Evolutionary conservation across 2,113 vertebrate species (phyloP).

Genomic region (Asarcornis scutulata): DNA sequence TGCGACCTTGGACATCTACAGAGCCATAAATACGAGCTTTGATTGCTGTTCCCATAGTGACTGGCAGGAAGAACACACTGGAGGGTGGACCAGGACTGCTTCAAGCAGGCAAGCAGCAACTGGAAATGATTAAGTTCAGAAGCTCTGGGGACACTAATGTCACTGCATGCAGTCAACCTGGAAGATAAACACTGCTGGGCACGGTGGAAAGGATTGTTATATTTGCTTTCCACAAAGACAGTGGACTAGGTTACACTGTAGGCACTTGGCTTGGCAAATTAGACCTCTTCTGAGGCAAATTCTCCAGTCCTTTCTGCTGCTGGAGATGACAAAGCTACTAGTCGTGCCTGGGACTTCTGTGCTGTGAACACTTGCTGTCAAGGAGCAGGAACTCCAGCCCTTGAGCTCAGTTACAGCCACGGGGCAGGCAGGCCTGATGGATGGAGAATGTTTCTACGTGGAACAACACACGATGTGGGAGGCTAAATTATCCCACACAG

Average conservation of each 20-base stretch:
- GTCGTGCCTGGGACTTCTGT: not conserved
- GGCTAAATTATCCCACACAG: not conserved
- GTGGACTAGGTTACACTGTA: not conserved
- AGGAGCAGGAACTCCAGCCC: not conserved
- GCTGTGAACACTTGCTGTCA: not conserved
- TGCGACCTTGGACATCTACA: conserved; percentile 44
- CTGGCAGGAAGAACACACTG: conserved; percentile 52
- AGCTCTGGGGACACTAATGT: conserved; percentile 62
- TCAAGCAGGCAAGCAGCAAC: conserved; percentile 61
- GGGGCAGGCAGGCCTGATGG: not conserved
- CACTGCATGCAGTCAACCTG: conserved; percentile 50
- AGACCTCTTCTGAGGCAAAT: not conserved
- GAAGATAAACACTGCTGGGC: conserved; percentile 55
- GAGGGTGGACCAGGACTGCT: conserved; percentile 11
- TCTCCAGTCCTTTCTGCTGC: not conserved
- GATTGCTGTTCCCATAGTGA: conserved; percentile 71
- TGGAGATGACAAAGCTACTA: not conserved
- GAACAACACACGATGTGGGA: not conserved
- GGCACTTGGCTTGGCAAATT: not conserved
- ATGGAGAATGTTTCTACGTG: not conserved
- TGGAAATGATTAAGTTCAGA: conserved; percentile 63
- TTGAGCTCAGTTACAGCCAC: not conserved
- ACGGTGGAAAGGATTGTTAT: conserved; percentile 42
- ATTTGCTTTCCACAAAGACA: conserved; percentile 47
- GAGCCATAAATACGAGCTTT: conserved; percentile 63